phyloP scores from a whole-genome alignment of 2,888 invertebrate species.

The Acholoe squamosa region DNA sequence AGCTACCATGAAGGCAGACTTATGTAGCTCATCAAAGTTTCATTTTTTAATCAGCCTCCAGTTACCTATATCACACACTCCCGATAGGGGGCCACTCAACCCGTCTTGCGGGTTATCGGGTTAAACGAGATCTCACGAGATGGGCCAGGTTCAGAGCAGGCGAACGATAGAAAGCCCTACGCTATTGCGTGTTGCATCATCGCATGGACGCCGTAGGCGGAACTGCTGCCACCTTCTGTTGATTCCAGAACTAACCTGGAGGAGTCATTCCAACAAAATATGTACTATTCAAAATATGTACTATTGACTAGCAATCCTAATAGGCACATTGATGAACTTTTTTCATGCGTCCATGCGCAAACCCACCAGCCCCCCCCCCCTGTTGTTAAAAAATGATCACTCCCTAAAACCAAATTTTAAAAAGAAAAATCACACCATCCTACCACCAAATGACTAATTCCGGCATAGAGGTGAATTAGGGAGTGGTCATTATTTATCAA shows the following conservation, averaged over 20 bases:
- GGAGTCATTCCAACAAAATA: no score
- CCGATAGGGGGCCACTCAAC: background rate
- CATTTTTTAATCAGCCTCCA: slow-evolving; percentile 14
- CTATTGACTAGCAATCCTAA: background rate
- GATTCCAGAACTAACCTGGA: no score
- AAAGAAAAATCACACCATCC: no score
- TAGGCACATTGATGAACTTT: no score
- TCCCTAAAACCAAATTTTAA: no score
- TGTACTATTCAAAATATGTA: background rate
- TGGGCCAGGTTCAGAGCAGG: background rate
- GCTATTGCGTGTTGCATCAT: no score
- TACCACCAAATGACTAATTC: no score
- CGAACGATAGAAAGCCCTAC: background rate
- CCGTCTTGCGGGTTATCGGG: background rate
- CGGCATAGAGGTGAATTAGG: background rate
- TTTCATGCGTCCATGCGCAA: no score
- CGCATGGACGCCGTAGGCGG: background rate
- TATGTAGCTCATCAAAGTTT: slow-evolving; percentile 12
- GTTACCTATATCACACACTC: slow-evolving; percentile 29
- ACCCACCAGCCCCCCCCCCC: no score
- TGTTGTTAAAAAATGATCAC: no score
- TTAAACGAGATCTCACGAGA: slow-evolving; percentile 27
- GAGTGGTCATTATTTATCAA: no score
- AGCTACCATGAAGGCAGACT: background rate
- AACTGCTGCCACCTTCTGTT: background rate